Evolutionary conservation across 2,888 invertebrate genomes (phyloP).

Genomic region (Synergus gifuensis): DNA sequence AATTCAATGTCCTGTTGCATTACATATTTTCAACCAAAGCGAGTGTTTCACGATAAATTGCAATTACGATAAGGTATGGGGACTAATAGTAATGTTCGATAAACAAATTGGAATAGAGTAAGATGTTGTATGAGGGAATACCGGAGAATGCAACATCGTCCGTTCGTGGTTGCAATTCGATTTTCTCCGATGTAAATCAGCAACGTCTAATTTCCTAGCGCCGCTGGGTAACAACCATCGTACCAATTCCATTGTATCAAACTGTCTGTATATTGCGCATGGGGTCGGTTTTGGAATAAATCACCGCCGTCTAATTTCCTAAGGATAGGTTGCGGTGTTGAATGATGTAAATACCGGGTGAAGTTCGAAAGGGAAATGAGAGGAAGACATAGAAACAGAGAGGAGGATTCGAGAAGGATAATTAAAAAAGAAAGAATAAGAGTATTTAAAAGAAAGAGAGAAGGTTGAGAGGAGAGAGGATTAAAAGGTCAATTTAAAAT

Average conservation of each 20-base stretch:
- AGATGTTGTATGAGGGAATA: constrained; percentile 27
- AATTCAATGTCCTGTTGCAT: too few species aligned
- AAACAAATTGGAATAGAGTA: constrained; percentile 26
- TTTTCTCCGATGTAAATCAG: constrained; percentile 54
- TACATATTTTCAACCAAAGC: too few species aligned
- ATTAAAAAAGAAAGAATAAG: constrained; percentile 35
- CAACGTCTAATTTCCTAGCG: constrained; percentile 58
- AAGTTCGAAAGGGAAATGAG: constrained; percentile 17
- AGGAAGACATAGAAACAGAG: constrained; percentile 24
- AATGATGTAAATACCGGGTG: constrained; percentile 28
- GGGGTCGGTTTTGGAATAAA: constrained; percentile 44
- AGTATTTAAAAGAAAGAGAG: constrained; percentile 48
- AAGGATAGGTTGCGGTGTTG: constrained; percentile 45
- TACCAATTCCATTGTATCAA: constrained; percentile 25
- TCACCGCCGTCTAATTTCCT: constrained; percentile 55
- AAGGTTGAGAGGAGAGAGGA: constrained; percentile 18
- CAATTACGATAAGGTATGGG: too few species aligned
- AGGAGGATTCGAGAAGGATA: not conserved
- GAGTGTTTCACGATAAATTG: too few species aligned
- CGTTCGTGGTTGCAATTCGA: constrained; percentile 35
- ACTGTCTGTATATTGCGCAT: constrained; percentile 16
- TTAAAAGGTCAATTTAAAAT: constrained; percentile 26
- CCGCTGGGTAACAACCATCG: constrained; percentile 45
- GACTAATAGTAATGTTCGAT: not conserved
- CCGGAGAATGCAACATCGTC: constrained; percentile 11